Conservation (phyloP, 2,113 vertebrate species). For the Ivindomyrus marchei region DNA sequence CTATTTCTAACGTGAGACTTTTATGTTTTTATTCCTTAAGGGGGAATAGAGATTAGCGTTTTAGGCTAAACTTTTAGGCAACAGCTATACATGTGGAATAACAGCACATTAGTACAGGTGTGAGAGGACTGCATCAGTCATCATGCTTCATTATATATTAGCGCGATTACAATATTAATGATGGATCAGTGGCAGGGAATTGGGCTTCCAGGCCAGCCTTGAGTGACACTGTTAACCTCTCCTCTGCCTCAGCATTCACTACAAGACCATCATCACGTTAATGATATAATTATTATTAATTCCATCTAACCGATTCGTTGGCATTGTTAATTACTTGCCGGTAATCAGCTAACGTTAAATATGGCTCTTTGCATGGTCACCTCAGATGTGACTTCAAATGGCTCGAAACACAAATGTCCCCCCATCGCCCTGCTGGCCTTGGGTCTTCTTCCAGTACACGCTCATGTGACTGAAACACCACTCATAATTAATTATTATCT, state of each 20-base stretch:
- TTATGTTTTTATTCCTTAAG: background rate
- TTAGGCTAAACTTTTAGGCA: background rate
- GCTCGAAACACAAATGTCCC: constrained; percentile 32
- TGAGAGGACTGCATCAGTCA: constrained; percentile 55
- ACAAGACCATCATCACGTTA: constrained; percentile 67
- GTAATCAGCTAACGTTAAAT: constrained; percentile 83
- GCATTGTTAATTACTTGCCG: constrained; percentile 80
- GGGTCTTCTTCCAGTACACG: constrained; percentile 36
- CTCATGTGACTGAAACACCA: constrained; percentile 39
- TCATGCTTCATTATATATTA: constrained; percentile 59
- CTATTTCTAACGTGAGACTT: background rate
- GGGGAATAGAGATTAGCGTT: background rate
- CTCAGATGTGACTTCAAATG: constrained; percentile 51
- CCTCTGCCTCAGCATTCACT: constrained; percentile 67
- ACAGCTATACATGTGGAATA: background rate
- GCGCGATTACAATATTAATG: constrained; percentile 70
- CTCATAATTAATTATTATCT: constrained; percentile 63
- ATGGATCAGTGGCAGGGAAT: constrained; percentile 69
- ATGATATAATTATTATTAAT: constrained; percentile 84
- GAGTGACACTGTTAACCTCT: constrained; percentile 80
- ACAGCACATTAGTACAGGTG: constrained; percentile 12
- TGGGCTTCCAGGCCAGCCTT: constrained; percentile 56
- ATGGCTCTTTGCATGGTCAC: constrained; percentile 60
- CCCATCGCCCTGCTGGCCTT: constrained; percentile 24
- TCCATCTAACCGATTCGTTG: constrained; percentile 68